Evolutionary conservation across 2,113 vertebrate species (phyloP), one percentile per base, ranked within the genome.

Genomic region (Sturnira hondurensis): DNA sequence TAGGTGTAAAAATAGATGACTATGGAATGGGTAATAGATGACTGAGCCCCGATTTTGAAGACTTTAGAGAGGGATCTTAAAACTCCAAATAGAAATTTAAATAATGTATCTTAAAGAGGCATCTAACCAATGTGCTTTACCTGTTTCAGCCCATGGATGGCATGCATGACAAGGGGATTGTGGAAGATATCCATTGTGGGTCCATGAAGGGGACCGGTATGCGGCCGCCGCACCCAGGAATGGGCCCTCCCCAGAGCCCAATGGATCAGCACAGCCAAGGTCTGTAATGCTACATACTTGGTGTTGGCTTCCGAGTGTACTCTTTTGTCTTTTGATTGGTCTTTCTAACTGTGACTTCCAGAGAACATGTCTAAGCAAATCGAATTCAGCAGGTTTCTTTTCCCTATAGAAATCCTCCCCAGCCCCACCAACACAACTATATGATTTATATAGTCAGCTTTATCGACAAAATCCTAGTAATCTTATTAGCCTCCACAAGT

Each of bases 211-310:
- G 98, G 47, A 98, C 99, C 10, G 97, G 98, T 24, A 99, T 99
- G 99, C 98, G 99, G 93, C 99, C 99, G 31, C 99, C 99, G 76
- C 99, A 99, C 94, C 99, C 99, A 63, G 99, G 99, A 95, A 99
- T 99, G 99, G 99, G 99, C 20, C 99, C 99, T 68, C 99, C 99
- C 52, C 99, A 99, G 98, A 99, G 99, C 97, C 99, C 99, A 0
- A 99, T 99, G 99, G 99, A 99, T 97, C 99, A 99, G 82, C 99
- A 99, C 98, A 99, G 99, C 97, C 99, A 99, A 99, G 99, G 99
- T 99, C 98, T 92, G 95, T 98, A 91, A 38, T 5, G 50, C 24
- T 67, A 0, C 82, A 9, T 56, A 80, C 93, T 89, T 67, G 88
- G 11, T 91, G 0, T 76, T 33, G 58, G 33, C 56, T 84, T 45